Evolutionary conservation across 2,113 vertebrate species (phyloP).

Genomic region (Lophochroa leadbeateri): DNA sequence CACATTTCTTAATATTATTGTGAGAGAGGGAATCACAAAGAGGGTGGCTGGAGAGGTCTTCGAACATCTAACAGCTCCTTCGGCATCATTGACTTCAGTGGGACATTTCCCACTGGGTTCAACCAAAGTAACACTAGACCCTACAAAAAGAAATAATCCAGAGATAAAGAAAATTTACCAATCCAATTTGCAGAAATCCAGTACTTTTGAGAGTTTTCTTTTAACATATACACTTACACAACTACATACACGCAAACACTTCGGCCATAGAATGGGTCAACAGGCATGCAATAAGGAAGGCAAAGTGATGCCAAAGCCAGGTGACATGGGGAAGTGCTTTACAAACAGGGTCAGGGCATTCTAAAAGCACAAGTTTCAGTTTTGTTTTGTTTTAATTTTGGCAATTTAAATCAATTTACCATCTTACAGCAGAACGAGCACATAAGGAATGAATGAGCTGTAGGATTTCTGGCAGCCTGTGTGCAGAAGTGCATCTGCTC

Average conservation of each 20-base stretch:
- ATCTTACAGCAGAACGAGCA: background rate
- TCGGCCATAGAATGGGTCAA: background rate
- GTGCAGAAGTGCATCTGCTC: background rate
- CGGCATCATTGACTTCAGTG: background rate
- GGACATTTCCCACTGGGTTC: background rate
- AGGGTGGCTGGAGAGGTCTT: background rate
- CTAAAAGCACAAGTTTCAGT: conserved; percentile 29
- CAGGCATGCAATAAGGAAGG: background rate
- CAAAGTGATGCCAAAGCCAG: background rate
- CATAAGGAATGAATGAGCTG: background rate
- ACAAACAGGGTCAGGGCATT: background rate
- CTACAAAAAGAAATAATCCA: background rate
- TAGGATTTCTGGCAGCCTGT: background rate
- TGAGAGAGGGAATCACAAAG: background rate
- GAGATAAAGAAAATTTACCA: background rate
- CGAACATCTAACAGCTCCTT: background rate
- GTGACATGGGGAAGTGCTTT: background rate
- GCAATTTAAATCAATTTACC: background rate
- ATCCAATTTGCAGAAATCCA: background rate
- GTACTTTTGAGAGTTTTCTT: background rate
- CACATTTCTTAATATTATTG: background rate
- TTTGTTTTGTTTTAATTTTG: background rate
- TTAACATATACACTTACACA: background rate
- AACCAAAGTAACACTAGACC: background rate
- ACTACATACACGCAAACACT: background rate